Percentiles rank a stretch among this genome's conserved stretches.
Evolutionary conservation across 2,797 vertebrate species (phyloP).

Genomic region (Loris lydekkerianus): DNA sequence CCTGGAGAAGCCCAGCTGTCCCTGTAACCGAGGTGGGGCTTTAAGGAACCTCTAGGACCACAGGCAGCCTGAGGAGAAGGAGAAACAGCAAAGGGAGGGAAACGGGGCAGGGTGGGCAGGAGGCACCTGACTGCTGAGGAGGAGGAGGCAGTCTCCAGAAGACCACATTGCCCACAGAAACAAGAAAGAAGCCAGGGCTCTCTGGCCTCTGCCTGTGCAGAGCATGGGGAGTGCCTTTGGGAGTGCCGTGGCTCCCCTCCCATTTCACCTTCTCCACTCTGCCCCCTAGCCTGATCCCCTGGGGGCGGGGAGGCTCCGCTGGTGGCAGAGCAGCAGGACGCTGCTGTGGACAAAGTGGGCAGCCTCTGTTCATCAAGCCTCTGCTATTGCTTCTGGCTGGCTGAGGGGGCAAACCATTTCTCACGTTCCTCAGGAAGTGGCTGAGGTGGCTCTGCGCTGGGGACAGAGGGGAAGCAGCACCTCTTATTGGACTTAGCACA

Average conservation of each 20-base stretch:
- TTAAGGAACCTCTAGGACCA: background rate
- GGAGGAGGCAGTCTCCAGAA: slow-evolving; percentile 51
- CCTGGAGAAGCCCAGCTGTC: background rate
- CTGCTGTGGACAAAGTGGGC: fast-evolving
- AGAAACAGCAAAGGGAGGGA: background rate
- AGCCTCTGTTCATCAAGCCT: background rate
- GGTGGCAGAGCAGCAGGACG: fast-evolving
- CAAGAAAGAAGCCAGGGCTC: background rate
- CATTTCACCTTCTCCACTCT: fast-evolving
- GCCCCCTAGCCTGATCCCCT: background rate
- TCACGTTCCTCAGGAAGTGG: background rate
- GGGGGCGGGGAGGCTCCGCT: fast-evolving
- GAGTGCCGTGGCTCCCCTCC: background rate
- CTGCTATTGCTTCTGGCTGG: background rate
- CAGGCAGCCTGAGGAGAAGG: background rate
- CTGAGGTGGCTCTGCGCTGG: background rate
- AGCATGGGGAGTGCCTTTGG: fast-evolving
- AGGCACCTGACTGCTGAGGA: too few relatives aligned
- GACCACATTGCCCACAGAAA: slow-evolving; percentile 52
- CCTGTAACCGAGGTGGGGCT: background rate
- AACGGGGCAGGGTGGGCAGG: background rate
- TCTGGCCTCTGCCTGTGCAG: background rate
- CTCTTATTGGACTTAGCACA: background rate
- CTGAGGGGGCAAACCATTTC: background rate
- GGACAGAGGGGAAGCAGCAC: background rate